Base-by-base conservation (phyloP, 2,113 vertebrate species). In the Sinocyclocheilus anophthalmus region DNA sequence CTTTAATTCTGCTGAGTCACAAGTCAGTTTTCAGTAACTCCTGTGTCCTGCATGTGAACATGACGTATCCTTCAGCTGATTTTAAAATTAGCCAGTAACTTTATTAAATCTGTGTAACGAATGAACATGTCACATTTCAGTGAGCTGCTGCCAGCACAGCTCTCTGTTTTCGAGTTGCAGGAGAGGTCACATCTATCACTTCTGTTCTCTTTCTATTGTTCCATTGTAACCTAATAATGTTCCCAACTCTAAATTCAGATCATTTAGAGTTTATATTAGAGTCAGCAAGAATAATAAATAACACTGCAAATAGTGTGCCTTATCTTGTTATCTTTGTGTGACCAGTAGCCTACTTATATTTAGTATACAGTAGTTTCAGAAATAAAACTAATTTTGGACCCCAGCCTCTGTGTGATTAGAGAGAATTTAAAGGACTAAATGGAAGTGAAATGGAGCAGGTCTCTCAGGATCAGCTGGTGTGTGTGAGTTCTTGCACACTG, bases 401-500 rank as follows among this genome's bases (percentile, higher is more conserved):
- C 48, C 22, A 65, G 59, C 53, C 39, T 55, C 33, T 75, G n/a
- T 13, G 18, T 69, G 13, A 79, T 59, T 77, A 67, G 8, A 63
- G 6, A 2, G 2, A 4, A 63, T 26, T 14, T 63, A 6, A 45
- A 73, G 26, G 14, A 59, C 14, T 76, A 78, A 69, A 59, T 81
- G 59, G 13, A 78, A 61, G 53, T 78, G 57, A 82, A 82, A 76
- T 85, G 14, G 79, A 88, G 48, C 84, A 83, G 14, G 72, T 85
- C 87, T 87, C 87, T 69, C 20, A 57, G 63, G 87, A 72, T 33
- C 18, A 33, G 63, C 24, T 63, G 4, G 14, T 61, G 4, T 39
- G 11, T 84, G 30, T 73, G 67, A 20, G 50, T 20, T 61, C 39
- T 1, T 77, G 8, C 65, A 24, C 20, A 20, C 24, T 33, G 50